phyloP scores from a whole-genome alignment of 2,797 vertebrate species.

The Pyrrhura leucotis region DNA sequence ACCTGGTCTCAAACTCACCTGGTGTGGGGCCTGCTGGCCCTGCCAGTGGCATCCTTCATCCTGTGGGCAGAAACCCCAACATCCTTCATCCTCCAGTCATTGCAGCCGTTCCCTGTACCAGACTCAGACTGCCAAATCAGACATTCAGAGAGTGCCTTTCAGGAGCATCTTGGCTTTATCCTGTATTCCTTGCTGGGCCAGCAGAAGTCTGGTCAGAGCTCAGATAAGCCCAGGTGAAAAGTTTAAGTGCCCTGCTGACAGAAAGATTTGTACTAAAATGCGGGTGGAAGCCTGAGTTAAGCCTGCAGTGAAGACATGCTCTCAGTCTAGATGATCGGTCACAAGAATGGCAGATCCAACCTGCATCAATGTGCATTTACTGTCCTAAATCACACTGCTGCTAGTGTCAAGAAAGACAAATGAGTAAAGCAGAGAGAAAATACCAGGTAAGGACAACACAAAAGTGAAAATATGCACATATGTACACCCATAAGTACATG shows the following conservation, averaged over 20 bases:
- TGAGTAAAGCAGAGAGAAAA: neutral
- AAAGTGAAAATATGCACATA: accelerated
- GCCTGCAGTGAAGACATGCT: neutral
- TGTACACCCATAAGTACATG: neutral
- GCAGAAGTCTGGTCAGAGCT: neutral
- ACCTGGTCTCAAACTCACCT: neutral
- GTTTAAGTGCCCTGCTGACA: neutral
- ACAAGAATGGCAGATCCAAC: neutral
- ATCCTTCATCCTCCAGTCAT: neutral
- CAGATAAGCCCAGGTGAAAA: neutral
- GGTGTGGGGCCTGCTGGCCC: neutral
- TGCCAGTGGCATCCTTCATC: accelerated
- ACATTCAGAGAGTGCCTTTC: neutral
- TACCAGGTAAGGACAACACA: neutral
- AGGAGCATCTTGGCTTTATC: neutral
- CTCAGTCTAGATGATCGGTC: neutral
- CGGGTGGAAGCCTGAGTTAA: neutral
- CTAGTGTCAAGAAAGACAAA: neutral
- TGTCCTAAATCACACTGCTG: neutral
- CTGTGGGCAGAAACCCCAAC: accelerated
- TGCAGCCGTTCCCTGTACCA: neutral
- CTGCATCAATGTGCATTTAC: neutral
- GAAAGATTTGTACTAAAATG: neutral
- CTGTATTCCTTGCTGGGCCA: neutral
- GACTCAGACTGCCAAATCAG: neutral